Evolutionary conservation across 2,797 vertebrate genomes (phyloP).

Genomic region (Lithobates sylvaticus): DNA sequence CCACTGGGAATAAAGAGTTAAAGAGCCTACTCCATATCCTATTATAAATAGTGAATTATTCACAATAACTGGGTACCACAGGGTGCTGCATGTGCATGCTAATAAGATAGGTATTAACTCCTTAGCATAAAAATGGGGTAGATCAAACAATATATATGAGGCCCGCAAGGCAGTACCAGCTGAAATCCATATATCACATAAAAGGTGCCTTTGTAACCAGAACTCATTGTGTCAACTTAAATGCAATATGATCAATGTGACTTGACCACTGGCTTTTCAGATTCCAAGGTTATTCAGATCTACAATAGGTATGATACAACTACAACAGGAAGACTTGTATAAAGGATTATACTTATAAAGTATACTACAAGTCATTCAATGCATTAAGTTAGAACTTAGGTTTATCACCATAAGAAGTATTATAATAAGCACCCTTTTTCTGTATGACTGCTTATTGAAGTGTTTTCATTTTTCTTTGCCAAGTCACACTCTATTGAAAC

Average conservation of each 20-base stretch:
- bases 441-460: too few species aligned
- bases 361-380: not conserved
- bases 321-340: not conserved
- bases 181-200: constrained; percentile 6
- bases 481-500: not conserved
- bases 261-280: constrained; percentile 4
- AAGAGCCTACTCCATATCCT: not conserved
- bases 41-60: constrained; percentile 21
- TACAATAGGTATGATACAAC: not conserved
- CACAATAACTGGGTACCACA: not conserved
- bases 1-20: constrained; percentile 4
- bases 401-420: not conserved
- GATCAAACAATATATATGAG: constrained; percentile 18
- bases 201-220: constrained; percentile 34
- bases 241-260: not conserved
- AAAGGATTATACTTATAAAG: not conserved
- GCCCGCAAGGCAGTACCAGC: constrained; percentile 23
- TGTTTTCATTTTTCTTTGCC: too few species aligned
- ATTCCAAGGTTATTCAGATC: constrained; percentile 10
- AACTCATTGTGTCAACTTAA: not conserved
- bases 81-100: constrained; percentile 12
- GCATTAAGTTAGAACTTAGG: not conserved
- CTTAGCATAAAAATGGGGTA: constrained; percentile 3
- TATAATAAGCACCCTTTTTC: not conserved
- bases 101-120: constrained; percentile 31